A percentile compares a stretch with the other conserved stretches of the same genome.
Conservation (phyloP, 2,888 invertebrate species). For the Nemapogon koenigi region DNA sequence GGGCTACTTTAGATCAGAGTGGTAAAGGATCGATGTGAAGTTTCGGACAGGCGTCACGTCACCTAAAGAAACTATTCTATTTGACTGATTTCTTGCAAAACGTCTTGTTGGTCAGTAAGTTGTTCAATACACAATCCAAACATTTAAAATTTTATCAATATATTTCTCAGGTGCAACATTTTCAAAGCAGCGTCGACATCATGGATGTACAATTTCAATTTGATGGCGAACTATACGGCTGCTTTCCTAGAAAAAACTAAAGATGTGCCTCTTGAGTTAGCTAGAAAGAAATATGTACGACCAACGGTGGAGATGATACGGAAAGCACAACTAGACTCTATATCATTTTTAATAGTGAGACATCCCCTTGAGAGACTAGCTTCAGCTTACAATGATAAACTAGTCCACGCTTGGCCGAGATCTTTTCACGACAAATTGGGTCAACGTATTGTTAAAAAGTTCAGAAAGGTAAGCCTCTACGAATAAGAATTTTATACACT, state of each 20-base stretch:
- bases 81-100: too few relatives aligned
- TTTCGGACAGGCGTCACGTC: too few relatives aligned
- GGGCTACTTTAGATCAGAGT: too few relatives aligned
- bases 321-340: constrained; percentile 76
- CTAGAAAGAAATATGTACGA: constrained; percentile 80
- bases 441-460: constrained; percentile 76
- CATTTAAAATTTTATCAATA: neutral
- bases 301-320: constrained; percentile 75
- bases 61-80: too few relatives aligned
- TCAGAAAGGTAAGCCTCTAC: constrained; percentile 64
- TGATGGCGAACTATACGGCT: constrained; percentile 82
- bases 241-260: constrained; percentile 79
- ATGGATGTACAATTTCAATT: constrained; percentile 91
- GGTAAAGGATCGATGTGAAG: too few relatives aligned
- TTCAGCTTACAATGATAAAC: constrained; percentile 85
- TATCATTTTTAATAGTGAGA: constrained; percentile 82
- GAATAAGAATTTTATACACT: neutral
- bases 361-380: constrained; percentile 82
- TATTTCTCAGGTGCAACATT: constrained; percentile 70
- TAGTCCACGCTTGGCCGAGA: constrained; percentile 82
- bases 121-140: neutral
- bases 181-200: constrained; percentile 89
- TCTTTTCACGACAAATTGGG: constrained; percentile 84
- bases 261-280: constrained; percentile 78
- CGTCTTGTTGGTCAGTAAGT: neutral